Base-by-base conservation (phyloP, 1,140 invertebrate species). In the Lysiphlebus fabarum region DNA sequence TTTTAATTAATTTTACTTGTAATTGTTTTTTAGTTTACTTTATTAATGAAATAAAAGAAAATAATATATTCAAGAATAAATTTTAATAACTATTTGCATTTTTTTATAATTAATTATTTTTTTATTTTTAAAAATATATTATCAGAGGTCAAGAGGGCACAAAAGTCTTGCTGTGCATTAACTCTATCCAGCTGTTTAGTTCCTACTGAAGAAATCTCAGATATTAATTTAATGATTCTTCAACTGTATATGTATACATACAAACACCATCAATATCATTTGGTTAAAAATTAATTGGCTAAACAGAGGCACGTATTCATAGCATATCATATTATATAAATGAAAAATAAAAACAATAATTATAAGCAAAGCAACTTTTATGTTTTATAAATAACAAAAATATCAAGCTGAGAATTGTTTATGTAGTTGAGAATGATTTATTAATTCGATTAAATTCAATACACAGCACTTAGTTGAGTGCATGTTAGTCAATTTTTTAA, bases 391-490 rank as follows among this genome's bases (percentile, higher is more conserved):
- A 17, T 56, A 63, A 69, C 70, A 69, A 70, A 74, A 73, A 69
- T 69, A 72, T 69, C 68, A 67, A 64, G 60, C 66, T 57, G 67
- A 43, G 64, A 73, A 69, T 68, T 68, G 63, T 58, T 47, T 55
- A 55, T 50, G 45, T 63, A 61, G 56, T 45, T 38, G 12, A 40
- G 58, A 53, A 47, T 74, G 70, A 74, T 74, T 73, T 73, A 74
- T 73, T 69, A 68, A 73, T 73, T 74, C 71, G 72, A 74, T 74
- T 74, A 71, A 71, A 63, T 63, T 62, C 69, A 65, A 65, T 72
- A 71, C 71, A 68, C 65, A 65, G 59, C 64, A 62, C 59, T 73
- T 63, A 66, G 64, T 61, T 66, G 67, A 68, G 64, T 61, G 67
- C 66, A 55, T 67, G 56, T 58, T 26, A 56, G 48, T 9, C 62